phyloP scores from a whole-genome alignment of 2,888 invertebrate species.

The Torymus auratus region DNA sequence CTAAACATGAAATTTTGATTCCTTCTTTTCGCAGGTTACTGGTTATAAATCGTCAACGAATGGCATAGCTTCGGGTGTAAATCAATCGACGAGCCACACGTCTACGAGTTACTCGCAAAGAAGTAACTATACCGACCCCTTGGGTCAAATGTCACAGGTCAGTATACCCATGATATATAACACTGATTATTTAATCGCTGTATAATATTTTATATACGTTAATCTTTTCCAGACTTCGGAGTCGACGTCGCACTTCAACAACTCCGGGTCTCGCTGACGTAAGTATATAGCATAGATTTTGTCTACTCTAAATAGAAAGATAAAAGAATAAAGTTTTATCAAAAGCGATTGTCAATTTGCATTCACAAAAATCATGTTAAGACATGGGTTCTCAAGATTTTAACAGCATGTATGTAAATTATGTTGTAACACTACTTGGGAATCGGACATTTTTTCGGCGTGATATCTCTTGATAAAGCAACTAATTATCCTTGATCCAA shows the following conservation, averaged over 20 bases:
- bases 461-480: too few species aligned
- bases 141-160: slow-evolving; percentile 73
- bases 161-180: slow-evolving; percentile 11
- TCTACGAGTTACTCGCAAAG: slow-evolving; percentile 70
- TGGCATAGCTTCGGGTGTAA: slow-evolving; percentile 68
- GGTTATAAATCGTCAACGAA: slow-evolving; percentile 73
- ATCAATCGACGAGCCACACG: slow-evolving; percentile 70
- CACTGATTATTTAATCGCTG: not conserved
- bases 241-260: slow-evolving; percentile 52
- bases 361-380: too few species aligned
- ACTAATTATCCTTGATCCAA: too few species aligned
- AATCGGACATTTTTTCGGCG: too few species aligned
- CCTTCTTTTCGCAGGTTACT: slow-evolving; percentile 64
- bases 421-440: too few species aligned
- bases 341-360: too few species aligned
- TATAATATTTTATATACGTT: not conserved
- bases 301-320: too few species aligned
- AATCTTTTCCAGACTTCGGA: slow-evolving; percentile 40
- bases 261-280: slow-evolving; percentile 49
- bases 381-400: too few species aligned
- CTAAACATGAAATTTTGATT: too few species aligned
- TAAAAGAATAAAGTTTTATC: too few species aligned
- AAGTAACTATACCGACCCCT: slow-evolving; percentile 70
- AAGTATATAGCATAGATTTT: not conserved
- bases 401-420: too few species aligned